Evolutionary conservation across 2,797 vertebrate genomes (phyloP).

Genomic region (Pelobates cultripes): DNA sequence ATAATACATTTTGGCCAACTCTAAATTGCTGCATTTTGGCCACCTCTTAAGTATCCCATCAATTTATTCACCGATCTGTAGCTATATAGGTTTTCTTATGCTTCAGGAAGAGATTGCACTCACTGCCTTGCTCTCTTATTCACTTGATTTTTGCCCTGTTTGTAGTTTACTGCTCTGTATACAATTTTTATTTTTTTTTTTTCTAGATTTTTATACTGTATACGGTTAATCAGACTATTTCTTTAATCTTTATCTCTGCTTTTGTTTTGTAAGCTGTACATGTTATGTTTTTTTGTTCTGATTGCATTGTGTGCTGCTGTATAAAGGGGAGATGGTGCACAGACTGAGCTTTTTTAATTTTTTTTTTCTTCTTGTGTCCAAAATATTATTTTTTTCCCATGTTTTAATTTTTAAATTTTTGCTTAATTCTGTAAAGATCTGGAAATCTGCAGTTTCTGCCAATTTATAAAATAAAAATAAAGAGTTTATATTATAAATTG

Average conservation of each 20-base stretch:
- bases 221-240: background rate
- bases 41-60: too few species aligned
- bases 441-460: constrained; percentile 43
- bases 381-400: background rate
- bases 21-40: too few species aligned
- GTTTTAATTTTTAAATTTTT: constrained; percentile 8
- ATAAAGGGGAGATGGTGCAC: constrained; percentile 1
- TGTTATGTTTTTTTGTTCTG: constrained; percentile 3
- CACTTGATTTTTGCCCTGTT: background rate
- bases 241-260: constrained; percentile 2
- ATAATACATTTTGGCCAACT: too few species aligned
- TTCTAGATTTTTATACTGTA: background rate
- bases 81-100: background rate
- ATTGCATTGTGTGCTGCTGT: constrained; percentile 3
- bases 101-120: background rate
- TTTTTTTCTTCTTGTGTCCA: background rate
- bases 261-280: constrained; percentile 16
- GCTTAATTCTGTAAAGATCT: constrained; percentile 29
- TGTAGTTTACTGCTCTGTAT: background rate
- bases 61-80: background rate
- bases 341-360: background rate
- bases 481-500: constrained; percentile 45
- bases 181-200: background rate
- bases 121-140: background rate
- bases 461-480: constrained; percentile 50